A percentile compares a stretch with the other conserved stretches of the same genome.
These are phyloP conservation scores for Catotricha subobsoleta DNA, from an alignment of 2,888 invertebrate species.

Conservation along the genomic window DNA sequence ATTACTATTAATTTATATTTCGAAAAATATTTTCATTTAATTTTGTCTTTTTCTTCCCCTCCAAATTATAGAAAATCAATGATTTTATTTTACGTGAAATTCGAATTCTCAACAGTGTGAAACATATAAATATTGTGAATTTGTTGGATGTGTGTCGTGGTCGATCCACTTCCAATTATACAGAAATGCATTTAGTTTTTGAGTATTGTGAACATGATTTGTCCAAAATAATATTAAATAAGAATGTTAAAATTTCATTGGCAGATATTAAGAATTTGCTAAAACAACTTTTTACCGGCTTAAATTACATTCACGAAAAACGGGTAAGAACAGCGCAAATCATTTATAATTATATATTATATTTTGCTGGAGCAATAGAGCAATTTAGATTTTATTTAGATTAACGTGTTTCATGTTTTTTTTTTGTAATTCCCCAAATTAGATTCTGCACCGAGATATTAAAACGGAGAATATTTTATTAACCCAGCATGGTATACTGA, in stretches of 20 bases:
- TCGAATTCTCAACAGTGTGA: constrained; percentile 79
- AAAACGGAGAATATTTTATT: constrained; percentile 97
- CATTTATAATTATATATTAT: background rate
- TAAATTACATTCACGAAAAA: constrained; percentile 93
- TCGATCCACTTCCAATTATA: constrained; percentile 45
- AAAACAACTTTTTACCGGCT: constrained; percentile 65
- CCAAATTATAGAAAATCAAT: too few species aligned
- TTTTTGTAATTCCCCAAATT: background rate
- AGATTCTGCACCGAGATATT: constrained; percentile 90
- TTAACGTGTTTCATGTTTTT: background rate
- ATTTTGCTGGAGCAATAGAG: background rate
- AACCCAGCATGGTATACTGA: constrained; percentile 83
- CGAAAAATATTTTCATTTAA: too few species aligned
- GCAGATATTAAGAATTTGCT: constrained; percentile 94
- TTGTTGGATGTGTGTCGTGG: constrained; percentile 93
- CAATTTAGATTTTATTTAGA: background rate
- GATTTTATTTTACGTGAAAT: constrained; percentile 54
- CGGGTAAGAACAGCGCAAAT: constrained; percentile 34
- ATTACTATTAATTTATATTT: too few species aligned
- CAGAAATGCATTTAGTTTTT: constrained; percentile 62
- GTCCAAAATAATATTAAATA: constrained; percentile 86
- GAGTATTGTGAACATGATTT: constrained; percentile 98
- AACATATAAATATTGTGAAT: constrained; percentile 94
- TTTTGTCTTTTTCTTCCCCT: too few species aligned
- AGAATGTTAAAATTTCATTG: constrained; percentile 86